A percentile compares a stretch with the other conserved stretches of the same genome.
phyloP scores from a whole-genome alignment of 1,140 invertebrate species.

The Camponotus floridanus region DNA sequence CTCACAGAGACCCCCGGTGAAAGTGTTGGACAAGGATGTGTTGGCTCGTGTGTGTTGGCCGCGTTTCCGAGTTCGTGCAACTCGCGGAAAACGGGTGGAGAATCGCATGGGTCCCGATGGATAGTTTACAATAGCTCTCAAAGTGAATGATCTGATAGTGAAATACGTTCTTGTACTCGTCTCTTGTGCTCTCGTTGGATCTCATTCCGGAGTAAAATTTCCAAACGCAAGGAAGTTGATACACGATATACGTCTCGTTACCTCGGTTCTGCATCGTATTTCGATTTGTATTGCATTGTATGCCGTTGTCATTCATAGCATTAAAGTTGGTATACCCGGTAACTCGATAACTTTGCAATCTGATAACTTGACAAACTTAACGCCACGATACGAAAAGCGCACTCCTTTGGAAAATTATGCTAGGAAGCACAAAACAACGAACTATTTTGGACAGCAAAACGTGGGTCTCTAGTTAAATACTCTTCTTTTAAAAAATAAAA shows the following conservation, averaged over 20 bases:
- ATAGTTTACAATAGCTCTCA: not conserved
- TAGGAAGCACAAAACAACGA: not conserved
- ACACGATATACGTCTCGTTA: not conserved
- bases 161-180: not conserved
- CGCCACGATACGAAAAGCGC: not conserved
- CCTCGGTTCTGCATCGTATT: not conserved
- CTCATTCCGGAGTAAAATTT: not conserved
- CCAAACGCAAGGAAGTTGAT: not conserved
- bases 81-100: conserved; percentile 24
- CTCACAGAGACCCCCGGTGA: conserved; percentile 64
- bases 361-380: conserved; percentile 6
- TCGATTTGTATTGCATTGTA: not conserved
- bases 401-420: not conserved
- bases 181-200: not conserved
- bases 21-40: conserved; percentile 59
- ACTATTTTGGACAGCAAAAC: not conserved
- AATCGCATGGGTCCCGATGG: not conserved
- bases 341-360: not conserved
- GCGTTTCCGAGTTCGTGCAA: conserved; percentile 28
- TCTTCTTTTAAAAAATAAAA: not conserved
- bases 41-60: conserved; percentile 2
- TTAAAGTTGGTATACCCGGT: not conserved
- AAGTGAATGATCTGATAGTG: not conserved
- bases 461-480: not conserved
- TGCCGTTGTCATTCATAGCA: not conserved